Evolutionary conservation across 2,888 invertebrate species (phyloP), one percentile per base, ranked within the genome.

Genomic region (Exocentrus adspersus): DNA sequence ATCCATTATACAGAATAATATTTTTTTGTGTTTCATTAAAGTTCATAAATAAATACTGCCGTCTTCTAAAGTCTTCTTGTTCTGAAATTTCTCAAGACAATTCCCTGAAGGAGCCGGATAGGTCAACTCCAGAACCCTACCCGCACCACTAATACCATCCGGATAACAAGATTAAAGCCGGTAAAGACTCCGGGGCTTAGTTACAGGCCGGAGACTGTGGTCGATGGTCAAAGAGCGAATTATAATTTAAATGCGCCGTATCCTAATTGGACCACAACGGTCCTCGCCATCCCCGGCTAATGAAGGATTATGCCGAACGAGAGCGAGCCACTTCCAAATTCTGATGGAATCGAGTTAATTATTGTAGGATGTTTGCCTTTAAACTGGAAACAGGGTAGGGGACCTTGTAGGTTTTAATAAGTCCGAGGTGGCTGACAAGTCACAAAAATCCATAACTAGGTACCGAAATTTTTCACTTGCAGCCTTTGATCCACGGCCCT

Each of bases 201-300:
- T 54, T 43, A 54, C 43, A 54, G 54, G 28, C 43, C 54, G 28
- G 28, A 28, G 43, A 24, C 54, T 54, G 54, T 54, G 54, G 54
- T 54, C 43, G 54, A 42, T 58, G 64, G 64, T 69, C 71, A 69
- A 71, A 71, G 64, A 66, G 67, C 69, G 67, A 67, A 71, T 71
- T 69, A 71, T 71, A 67, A 71, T 71, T 69, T 67, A 67, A 69
- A 67, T 65, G 63, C 64, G 57, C 64, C 65, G 62, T 64, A 60
- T 65, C 65, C 67, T 71, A 71, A 71, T 71, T 71, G 67, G 69
- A 71, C 71, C 71, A 52, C 71, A 71, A 69, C 64, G 71, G 65
- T 69, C 68, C 64, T 57, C 56, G 63, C 52, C 52, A 59, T 60
- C 63, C 61, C 60, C 50, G 59, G 65, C 67, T 71, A 71, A 71